Percentiles rank a stretch among this genome's conserved stretches.
These are phyloP conservation scores for Matsumurasca onukii DNA, from an alignment of 1,140 invertebrate species.

Conservation along the genomic window DNA sequence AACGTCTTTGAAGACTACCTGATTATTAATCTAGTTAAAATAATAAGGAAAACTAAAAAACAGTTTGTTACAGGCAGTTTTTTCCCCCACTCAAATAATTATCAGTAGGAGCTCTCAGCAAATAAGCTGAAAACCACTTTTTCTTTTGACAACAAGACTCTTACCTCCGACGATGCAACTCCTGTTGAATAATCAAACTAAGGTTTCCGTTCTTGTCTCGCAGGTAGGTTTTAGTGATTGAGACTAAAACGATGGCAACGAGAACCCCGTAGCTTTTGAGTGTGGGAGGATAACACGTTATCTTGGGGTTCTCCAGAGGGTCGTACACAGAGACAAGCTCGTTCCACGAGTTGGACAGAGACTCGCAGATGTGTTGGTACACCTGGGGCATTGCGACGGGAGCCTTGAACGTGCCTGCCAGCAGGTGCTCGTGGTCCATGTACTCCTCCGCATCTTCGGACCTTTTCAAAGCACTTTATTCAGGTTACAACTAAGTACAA, in stretches of 20 bases:
- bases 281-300: slow-evolving; percentile 60
- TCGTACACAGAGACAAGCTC: slow-evolving; percentile 76
- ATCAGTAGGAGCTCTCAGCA: too few relatives aligned
- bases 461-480: too few relatives aligned
- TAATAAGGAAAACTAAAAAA: too few relatives aligned
- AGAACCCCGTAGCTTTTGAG: slow-evolving; percentile 60
- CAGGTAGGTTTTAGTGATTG: slow-evolving; percentile 57
- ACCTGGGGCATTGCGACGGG: slow-evolving; percentile 61
- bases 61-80: too few relatives aligned
- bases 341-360: slow-evolving; percentile 73
- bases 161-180: slow-evolving; percentile 24
- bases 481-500: too few relatives aligned
- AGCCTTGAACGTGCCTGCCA: slow-evolving; percentile 30
- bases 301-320: slow-evolving; percentile 66
- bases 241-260: slow-evolving; percentile 57
- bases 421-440: slow-evolving; percentile 28
- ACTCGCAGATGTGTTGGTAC: slow-evolving; percentile 63
- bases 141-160: background rate
- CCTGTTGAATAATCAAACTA: slow-evolving; percentile 16
- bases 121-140: too few relatives aligned
- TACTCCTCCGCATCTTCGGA: slow-evolving; percentile 23
- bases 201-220: slow-evolving; percentile 12
- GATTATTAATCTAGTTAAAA: too few relatives aligned
- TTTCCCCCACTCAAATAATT: too few relatives aligned
- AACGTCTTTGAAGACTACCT: too few relatives aligned